Conservation (phyloP, 2,888 invertebrate genomes). For the Tolmerus cingulatus region DNA sequence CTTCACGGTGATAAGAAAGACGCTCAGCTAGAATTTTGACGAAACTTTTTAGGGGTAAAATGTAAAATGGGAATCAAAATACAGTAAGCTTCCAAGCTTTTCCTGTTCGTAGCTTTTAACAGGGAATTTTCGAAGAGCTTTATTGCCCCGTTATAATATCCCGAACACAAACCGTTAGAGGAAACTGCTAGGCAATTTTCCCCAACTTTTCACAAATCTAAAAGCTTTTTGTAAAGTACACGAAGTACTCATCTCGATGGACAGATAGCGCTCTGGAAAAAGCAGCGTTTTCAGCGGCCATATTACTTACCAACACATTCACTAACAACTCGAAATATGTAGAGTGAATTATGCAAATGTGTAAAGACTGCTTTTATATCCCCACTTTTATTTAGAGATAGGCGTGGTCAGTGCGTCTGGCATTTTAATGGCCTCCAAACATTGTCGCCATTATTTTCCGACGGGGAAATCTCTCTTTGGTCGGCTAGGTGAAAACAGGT, state of each 20-base stretch:
- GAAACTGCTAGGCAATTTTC: background rate
- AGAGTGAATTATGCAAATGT: background rate
- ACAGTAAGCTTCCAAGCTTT: background rate
- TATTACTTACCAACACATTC: background rate
- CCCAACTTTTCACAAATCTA: background rate
- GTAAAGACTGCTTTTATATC: background rate
- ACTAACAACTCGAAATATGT: background rate
- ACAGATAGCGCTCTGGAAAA: background rate
- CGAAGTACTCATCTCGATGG: background rate
- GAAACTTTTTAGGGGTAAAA: background rate
- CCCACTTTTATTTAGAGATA: background rate
- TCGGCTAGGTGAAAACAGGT: background rate
- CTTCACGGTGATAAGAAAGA: background rate
- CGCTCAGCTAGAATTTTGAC: background rate
- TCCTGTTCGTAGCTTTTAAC: background rate
- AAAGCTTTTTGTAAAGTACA: background rate
- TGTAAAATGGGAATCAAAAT: background rate
- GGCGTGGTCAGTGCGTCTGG: background rate
- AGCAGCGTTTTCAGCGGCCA: background rate
- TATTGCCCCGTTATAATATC: background rate
- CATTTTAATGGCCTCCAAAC: conserved; percentile 16
- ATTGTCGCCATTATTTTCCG: conserved; percentile 6
- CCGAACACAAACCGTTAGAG: background rate
- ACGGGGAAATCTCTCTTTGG: background rate
- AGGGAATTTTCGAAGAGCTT: background rate